Conservation (phyloP, 2,797 vertebrate genomes). For the Enteromius trimaculatus region DNA sequence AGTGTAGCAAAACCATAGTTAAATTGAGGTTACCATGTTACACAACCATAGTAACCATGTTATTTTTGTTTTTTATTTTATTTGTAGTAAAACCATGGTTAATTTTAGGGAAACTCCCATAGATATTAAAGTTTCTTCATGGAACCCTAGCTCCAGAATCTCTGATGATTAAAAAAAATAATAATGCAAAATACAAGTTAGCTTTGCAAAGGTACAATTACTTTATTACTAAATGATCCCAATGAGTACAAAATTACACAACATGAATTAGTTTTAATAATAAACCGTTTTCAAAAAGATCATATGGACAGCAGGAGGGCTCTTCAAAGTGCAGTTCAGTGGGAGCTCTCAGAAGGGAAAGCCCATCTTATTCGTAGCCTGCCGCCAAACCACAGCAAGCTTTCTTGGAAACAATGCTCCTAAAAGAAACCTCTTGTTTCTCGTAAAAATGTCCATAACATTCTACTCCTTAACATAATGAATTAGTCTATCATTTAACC, state of each 20-base stretch:
- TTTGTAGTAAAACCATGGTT: background rate
- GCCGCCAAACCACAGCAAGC: conserved; percentile 55
- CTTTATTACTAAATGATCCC: background rate
- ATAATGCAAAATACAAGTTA: background rate
- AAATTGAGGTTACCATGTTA: background rate
- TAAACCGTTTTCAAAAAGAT: conserved; percentile 20
- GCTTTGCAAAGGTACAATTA: background rate
- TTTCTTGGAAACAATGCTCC: conserved; percentile 46
- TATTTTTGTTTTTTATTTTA: background rate
- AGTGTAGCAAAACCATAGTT: background rate
- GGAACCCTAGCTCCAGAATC: background rate
- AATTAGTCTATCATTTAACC: conserved; percentile 44
- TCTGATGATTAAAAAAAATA: background rate
- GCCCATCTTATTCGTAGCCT: conserved; percentile 49
- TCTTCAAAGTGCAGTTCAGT: conserved; percentile 22
- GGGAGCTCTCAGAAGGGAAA: conserved; percentile 40
- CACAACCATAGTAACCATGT: background rate
- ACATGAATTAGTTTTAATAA: conserved; percentile 5
- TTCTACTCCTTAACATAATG: conserved; percentile 18
- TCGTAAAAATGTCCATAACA: conserved; percentile 54
- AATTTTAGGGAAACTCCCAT: background rate
- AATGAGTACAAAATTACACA: background rate
- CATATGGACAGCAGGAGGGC: conserved; percentile 18
- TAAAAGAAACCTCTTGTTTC: conserved; percentile 53
- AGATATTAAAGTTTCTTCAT: background rate